Percentiles rank a stretch among this genome's conserved stretches.
phyloP scores from a whole-genome alignment of 2,113 vertebrate species.

The Tauraco erythrolophus region DNA sequence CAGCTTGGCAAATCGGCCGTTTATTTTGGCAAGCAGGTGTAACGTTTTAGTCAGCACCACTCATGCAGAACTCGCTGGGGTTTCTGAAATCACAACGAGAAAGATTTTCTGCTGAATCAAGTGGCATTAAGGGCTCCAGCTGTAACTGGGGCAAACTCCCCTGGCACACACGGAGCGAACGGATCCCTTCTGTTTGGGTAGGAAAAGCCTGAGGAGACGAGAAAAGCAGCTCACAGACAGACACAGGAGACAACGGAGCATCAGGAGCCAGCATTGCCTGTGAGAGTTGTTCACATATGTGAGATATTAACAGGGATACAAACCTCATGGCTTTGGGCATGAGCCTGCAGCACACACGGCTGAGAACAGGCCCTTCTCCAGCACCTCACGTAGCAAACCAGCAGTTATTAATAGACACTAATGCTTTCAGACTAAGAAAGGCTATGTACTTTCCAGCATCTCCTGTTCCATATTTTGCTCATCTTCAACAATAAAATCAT shows the following conservation, averaged over 20 bases:
- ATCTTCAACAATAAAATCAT: background rate
- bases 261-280: rapidly evolving
- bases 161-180: background rate
- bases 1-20: background rate
- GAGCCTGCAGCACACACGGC: rapidly evolving
- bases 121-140: rapidly evolving
- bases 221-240: background rate
- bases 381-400: background rate
- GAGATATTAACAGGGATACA: background rate
- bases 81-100: background rate
- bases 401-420: background rate
- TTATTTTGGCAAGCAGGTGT: background rate
- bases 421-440: background rate
- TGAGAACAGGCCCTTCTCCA: background rate
- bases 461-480: background rate
- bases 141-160: background rate
- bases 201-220: background rate
- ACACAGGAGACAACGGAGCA: background rate
- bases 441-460: background rate
- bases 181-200: rapidly evolving
- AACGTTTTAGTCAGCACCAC: background rate
- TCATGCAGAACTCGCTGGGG: background rate
- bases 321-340: background rate
- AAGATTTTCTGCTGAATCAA: background rate
- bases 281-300: background rate